phyloP scores from a whole-genome alignment of 2,113 vertebrate genomes.

The Callospermophilus lateralis region DNA sequence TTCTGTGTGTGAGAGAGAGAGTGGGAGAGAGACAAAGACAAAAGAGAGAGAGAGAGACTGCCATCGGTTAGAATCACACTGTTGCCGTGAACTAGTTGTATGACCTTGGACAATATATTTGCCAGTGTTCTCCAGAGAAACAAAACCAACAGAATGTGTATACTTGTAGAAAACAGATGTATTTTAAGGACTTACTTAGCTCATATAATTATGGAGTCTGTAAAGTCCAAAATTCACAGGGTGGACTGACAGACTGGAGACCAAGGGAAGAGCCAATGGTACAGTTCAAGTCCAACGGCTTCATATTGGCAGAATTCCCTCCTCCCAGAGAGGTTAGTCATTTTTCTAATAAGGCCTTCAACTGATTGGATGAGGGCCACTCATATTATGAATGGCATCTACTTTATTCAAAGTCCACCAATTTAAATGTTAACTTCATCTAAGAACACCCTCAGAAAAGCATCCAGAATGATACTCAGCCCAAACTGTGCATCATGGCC shows the following conservation, averaged over 20 bases:
- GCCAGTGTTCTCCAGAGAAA: too few relatives aligned
- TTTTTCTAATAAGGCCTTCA: neutral
- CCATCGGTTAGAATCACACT: too few relatives aligned
- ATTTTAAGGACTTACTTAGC: too few relatives aligned
- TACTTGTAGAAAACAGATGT: too few relatives aligned
- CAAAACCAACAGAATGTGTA: too few relatives aligned
- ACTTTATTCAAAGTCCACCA: neutral
- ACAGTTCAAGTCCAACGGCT: neutral
- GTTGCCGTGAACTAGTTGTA: too few relatives aligned
- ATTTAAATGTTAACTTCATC: neutral
- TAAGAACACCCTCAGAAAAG: neutral
- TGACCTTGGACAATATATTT: too few relatives aligned
- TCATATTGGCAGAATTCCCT: neutral
- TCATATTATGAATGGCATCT: neutral
- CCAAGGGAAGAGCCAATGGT: neutral
- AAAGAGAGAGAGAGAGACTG: too few relatives aligned
- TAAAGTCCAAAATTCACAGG: neutral
- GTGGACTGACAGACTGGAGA: neutral
- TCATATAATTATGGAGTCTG: neutral
- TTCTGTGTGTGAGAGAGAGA: neutral
- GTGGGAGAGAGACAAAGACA: neutral
- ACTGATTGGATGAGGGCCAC: neutral
- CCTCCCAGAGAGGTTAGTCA: neutral
- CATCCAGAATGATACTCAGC: neutral
- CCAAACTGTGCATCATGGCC: neutral